Base-by-base conservation (phyloP, 2,888 invertebrate genomes). In the Nemapogon koenigi region DNA sequence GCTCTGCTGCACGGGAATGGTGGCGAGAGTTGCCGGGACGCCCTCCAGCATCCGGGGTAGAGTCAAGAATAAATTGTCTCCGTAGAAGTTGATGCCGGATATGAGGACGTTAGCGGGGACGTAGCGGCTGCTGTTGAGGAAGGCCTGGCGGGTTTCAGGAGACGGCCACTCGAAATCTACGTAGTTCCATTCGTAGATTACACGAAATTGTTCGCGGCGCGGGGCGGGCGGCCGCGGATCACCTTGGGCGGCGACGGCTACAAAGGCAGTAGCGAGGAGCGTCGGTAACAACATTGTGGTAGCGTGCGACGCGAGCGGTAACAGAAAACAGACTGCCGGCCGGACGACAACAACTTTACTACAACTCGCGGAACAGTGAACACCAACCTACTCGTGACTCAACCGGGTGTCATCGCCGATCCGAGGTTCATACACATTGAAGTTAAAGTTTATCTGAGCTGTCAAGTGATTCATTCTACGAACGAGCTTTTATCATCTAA, bases 101-200 rank as follows among this genome's bases (percentile, higher is more conserved):
- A 88, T 82, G 44, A 86, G 64, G 50, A 85, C 86, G 65, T 88
- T 88, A 57, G 82, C 81, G 13, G 86, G 84, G 43, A 87, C 79
- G 65, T 87, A 89, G 47, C 69, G 65, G 45, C 82, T 81, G 33
- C 76, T 75, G 51, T 76, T 73, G 43, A 83, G 57, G 42, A 83
- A 85, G 43, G 62, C 64, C 33, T 76, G 66, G 44, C 82, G 81
- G 13, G 73, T 72, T 45, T 76, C 81, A 35, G 79, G 81, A 43
- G 75, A 76, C 25, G 81, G 81, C 87, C 88, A 90, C 18, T 83
- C 82, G 65, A 84, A 87, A 55, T 89, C 86, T 44, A 89, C 69
- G 44, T 80, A 81, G 55, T 83, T 84, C 89, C 89, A 90, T 68
- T 89, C 87, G 64, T 87, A 86, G 41, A 86, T 81, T 19, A 88